phyloP scores from a whole-genome alignment of 1,140 invertebrate species.

The Calliopsis andreniformis region DNA sequence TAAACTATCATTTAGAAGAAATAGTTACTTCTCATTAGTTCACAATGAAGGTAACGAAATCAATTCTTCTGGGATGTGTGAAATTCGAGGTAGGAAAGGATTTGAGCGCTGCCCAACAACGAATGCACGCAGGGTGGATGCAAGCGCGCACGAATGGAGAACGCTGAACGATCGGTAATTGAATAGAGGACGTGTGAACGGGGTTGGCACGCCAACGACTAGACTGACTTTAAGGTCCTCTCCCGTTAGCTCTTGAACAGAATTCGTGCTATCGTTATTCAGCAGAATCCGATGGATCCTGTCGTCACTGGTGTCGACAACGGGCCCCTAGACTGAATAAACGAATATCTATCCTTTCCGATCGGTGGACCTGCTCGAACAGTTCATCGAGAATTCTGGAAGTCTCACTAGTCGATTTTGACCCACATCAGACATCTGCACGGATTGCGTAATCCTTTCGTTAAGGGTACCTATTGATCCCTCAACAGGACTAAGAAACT shows the following conservation, averaged over 20 bases:
- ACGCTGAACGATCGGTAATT: constrained; percentile 68
- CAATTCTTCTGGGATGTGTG: constrained; percentile 30
- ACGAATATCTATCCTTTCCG: constrained; percentile 39
- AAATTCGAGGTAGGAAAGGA: neutral
- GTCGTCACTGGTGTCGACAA: constrained; percentile 27
- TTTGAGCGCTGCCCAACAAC: constrained; percentile 17
- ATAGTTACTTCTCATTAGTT: too few relatives aligned
- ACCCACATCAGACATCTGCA: neutral
- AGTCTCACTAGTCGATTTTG: constrained; percentile 13
- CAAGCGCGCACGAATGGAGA: constrained; percentile 47
- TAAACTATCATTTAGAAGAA: too few relatives aligned
- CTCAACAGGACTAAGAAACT: too few relatives aligned
- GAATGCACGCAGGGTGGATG: constrained; percentile 7
- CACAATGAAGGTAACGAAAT: constrained; percentile 32
- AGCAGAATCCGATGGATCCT: constrained; percentile 54
- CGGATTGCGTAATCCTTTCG: constrained; percentile 9
- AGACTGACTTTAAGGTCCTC: constrained; percentile 56
- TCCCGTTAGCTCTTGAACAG: constrained; percentile 43
- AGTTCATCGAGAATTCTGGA: constrained; percentile 40
- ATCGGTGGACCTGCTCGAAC: neutral
- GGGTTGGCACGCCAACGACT: constrained; percentile 65
- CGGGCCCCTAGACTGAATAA: constrained; percentile 4
- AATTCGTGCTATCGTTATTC: constrained; percentile 63
- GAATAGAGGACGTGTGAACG: constrained; percentile 70
- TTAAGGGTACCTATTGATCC: neutral